Evolutionary conservation across 2,113 vertebrate species (phyloP).

Genomic region (Brachypodius melanocephalos): DNA sequence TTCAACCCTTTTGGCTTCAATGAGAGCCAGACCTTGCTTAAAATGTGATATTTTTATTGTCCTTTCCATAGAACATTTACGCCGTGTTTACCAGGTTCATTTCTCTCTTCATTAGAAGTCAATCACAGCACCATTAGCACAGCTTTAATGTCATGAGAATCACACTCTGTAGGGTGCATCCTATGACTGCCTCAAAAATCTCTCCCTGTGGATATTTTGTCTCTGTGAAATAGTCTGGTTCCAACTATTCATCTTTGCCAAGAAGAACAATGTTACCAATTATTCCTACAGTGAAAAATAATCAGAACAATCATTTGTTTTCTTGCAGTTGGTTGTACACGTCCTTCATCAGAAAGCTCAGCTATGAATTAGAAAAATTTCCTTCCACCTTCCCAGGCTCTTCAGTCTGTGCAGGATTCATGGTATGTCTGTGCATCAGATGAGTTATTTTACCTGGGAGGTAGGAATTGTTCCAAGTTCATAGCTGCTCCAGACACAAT

Average conservation of each 20-base stretch:
- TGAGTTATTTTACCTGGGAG: constrained; percentile 55
- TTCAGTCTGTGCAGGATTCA: not conserved
- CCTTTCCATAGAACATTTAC: not conserved
- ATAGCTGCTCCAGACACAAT: constrained; percentile 38
- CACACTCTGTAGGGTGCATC: constrained; percentile 60
- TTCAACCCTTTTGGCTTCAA: not conserved
- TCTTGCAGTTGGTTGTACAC: constrained; percentile 10
- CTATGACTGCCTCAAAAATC: constrained; percentile 54
- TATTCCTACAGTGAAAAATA: constrained; percentile 59
- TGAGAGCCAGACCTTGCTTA: constrained; percentile 20
- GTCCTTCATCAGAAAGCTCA: constrained; percentile 41
- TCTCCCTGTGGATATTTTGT: constrained; percentile 63
- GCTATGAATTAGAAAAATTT: not conserved
- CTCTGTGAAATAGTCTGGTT: constrained; percentile 43
- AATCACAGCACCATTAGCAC: not conserved
- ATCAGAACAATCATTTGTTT: constrained; percentile 47
- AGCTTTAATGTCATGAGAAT: constrained; percentile 62
- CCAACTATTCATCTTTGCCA: constrained; percentile 63
- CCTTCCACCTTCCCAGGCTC: not conserved
- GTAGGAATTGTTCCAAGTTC: constrained; percentile 52
- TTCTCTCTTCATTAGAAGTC: constrained; percentile 34
- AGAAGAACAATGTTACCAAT: constrained; percentile 65
- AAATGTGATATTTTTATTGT: constrained; percentile 28
- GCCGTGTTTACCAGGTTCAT: constrained; percentile 9
- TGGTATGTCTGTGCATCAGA: not conserved